Conservation (phyloP, 2,888 invertebrate species). For the Rapana venosa region DNA sequence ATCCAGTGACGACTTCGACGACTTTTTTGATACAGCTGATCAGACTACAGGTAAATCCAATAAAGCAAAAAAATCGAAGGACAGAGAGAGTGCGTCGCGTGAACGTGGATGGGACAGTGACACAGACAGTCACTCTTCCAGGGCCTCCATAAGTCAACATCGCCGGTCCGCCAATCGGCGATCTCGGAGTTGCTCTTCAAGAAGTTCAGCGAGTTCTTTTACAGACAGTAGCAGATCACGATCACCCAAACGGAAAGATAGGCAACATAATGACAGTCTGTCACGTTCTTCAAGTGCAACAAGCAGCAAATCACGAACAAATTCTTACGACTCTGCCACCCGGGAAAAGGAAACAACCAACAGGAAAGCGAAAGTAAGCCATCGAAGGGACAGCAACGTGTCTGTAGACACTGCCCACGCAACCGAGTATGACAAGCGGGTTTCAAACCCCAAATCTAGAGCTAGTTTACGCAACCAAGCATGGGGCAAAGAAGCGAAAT, state of each 20-base stretch:
- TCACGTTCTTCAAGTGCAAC: constrained; percentile 13
- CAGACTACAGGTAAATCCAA: not conserved
- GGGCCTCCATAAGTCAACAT: constrained; percentile 20
- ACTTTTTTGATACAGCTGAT: constrained; percentile 30
- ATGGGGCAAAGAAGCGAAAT: not conserved
- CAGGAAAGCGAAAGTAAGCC: constrained; percentile 6
- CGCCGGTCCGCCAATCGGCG: constrained; percentile 15
- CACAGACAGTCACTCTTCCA: constrained; percentile 10
- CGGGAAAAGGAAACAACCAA: not conserved
- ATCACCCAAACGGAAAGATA: not conserved
- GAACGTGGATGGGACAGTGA: constrained; percentile 19
- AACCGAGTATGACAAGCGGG: constrained; percentile 31
- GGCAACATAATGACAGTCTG: not conserved
- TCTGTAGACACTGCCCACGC: not conserved
- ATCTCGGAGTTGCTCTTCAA: constrained; percentile 36
- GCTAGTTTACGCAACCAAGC: not conserved
- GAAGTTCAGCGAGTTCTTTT: constrained; percentile 37
- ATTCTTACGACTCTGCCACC: not conserved
- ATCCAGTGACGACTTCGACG: constrained; percentile 43
- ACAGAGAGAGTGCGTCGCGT: constrained; percentile 2
- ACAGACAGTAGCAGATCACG: constrained; percentile 16
- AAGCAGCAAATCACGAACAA: constrained; percentile 26
- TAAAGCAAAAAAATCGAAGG: not conserved
- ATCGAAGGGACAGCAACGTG: constrained; percentile 38
- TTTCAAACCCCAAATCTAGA: not conserved